These are phyloP conservation scores for Dendrolimus kikuchii DNA, from an alignment of 1,140 invertebrate genomes.

Conservation along the genomic window DNA sequence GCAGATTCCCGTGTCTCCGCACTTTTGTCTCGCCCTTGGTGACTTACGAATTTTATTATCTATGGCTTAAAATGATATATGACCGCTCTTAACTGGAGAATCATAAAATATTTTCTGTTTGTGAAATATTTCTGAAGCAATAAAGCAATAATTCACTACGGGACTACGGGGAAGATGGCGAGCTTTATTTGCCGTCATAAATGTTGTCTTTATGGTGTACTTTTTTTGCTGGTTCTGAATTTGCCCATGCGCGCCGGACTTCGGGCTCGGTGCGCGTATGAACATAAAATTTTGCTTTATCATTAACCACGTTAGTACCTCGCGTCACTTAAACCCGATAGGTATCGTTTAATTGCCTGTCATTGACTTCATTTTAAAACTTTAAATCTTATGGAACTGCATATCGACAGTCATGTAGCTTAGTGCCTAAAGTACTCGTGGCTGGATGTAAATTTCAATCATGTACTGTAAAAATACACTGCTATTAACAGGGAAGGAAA, in stretches of 20 bases:
- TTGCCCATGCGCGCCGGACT: slow-evolving; percentile 21
- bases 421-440: too few species aligned
- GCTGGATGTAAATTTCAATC: too few species aligned
- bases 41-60: slow-evolving; percentile 71
- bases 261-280: slow-evolving; percentile 24
- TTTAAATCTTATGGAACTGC: too few species aligned
- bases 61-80: slow-evolving; percentile 72
- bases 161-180: slow-evolving; percentile 65
- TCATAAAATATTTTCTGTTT: slow-evolving; percentile 73
- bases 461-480: too few species aligned
- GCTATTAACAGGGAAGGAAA: too few species aligned
- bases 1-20: slow-evolving; percentile 20
- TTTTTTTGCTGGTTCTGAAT: slow-evolving; percentile 50
- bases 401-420: too few species aligned
- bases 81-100: slow-evolving; percentile 66
- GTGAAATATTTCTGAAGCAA: slow-evolving; percentile 71
- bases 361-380: too few species aligned
- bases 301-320: slow-evolving; percentile 18
- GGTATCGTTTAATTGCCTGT: too few species aligned
- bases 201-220: slow-evolving; percentile 62
- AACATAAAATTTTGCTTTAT: slow-evolving; percentile 50
- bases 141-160: slow-evolving; percentile 72
- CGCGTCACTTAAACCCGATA: too few species aligned
- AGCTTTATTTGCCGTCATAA: slow-evolving; percentile 70
- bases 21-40: slow-evolving; percentile 55